A percentile compares a stretch with the other conserved stretches of the same genome.
These are phyloP conservation scores for Pyrocoelia pectoralis DNA, from an alignment of 2,888 invertebrate species.

Conservation along the genomic window DNA sequence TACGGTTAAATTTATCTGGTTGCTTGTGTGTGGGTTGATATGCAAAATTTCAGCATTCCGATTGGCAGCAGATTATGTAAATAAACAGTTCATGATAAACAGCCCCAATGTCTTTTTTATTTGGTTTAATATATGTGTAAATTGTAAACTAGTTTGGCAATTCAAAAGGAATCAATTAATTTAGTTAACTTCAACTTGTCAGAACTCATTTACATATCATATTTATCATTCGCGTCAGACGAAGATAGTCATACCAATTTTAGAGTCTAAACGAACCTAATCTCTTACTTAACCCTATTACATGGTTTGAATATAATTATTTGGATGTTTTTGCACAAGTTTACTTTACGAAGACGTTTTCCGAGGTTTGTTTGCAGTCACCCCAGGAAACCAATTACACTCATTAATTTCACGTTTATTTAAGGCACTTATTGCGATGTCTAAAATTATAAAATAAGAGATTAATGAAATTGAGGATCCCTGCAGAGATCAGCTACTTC, in stretches of 20 bases:
- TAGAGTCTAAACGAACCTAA: neutral
- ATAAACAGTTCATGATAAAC: neutral
- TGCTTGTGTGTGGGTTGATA: conserved; percentile 17
- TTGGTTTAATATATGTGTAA: neutral
- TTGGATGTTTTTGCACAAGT: neutral
- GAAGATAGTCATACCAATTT: neutral
- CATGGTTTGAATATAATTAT: conserved; percentile 2
- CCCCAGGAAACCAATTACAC: no score
- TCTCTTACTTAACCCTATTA: neutral
- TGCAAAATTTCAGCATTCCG: conserved; percentile 19
- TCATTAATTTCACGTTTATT: no score
- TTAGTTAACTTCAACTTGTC: neutral
- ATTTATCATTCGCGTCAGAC: neutral
- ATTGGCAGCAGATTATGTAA: neutral
- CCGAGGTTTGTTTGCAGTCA: no score
- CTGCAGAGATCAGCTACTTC: no score
- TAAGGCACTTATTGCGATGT: no score
- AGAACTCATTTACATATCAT: conserved; percentile 1
- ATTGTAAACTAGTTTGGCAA: conserved; percentile 3
- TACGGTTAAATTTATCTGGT: conserved; percentile 26
- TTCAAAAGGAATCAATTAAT: neutral
- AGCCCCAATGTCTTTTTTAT: conserved; percentile 4
- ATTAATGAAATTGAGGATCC: no score
- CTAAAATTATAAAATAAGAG: no score
- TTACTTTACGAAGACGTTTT: no score